Base-by-base conservation (phyloP, 2,797 vertebrate genomes). In the Gallinago solitaria region DNA sequence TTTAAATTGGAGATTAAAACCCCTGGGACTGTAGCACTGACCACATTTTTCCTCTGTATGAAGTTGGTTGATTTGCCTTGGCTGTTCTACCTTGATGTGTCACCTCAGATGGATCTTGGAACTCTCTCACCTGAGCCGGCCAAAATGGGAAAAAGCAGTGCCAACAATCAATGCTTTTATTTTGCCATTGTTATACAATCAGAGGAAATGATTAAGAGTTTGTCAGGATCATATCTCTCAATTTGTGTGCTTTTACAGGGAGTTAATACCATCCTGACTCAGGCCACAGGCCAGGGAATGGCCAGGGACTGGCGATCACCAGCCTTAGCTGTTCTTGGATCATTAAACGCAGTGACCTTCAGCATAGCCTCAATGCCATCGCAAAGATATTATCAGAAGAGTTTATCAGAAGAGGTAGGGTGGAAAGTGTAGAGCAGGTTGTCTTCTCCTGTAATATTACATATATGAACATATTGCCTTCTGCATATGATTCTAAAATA, bases 21-120 rank as follows among this genome's bases (percentile, higher is more conserved):
- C 1, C 2, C 4, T 37, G 18, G 7, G 3, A 70, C 3, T 56
- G 7, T 35, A 75, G 3, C 9, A 23, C 5, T 21, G 41, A 18
- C 4, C 5, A 7, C 28, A 43, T 60, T 41, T 76, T 57, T 10
- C 9, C 4, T 45, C 20, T 13, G 1, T 11, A 21, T 17, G 9
- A 37, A 69, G 10, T 6, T 33, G 2, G 4, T 71, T 75, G 12
- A 21, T 78, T 83, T 48, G 14, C 7, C 28, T 78, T 86, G 35
- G 25, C 21, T 47, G 2, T 41, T 69, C 6, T 43, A 8, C 4
- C 5, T 48, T 68, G 32, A 25, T 17, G 0, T 17, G 8, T 37
- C 10, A 30, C 20, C 3, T 75, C 16, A 32, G 11, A 9, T 30
- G 9, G 9, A 45, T 12, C 4, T 11, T 3, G 6, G 18, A 12